A percentile compares a stretch with the other conserved stretches of the same genome.
phyloP scores from a whole-genome alignment of 2,888 invertebrate genomes.

The Alitta virens region DNA sequence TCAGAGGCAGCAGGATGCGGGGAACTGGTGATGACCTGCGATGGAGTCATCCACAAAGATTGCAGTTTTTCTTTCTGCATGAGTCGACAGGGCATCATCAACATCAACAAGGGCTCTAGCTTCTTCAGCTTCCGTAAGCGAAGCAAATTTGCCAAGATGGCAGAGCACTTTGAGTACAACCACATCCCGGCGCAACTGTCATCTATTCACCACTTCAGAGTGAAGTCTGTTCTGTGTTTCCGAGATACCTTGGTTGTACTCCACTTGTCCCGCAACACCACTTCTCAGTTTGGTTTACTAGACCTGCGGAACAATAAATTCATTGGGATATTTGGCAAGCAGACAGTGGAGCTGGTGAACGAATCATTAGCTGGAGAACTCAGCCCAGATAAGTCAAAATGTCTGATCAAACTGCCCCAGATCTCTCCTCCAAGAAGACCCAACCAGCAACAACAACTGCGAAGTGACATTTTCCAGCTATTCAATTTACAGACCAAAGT shows the following conservation, averaged over 20 bases:
- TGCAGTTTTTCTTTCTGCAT: conserved; percentile 55
- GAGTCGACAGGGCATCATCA: conserved; percentile 53
- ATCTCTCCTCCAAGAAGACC: conserved; percentile 1
- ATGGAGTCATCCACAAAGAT: conserved; percentile 52
- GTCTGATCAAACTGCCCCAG: conserved; percentile 47
- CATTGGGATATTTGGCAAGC: conserved; percentile 53
- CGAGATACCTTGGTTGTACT: conserved; percentile 50
- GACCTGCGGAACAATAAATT: conserved; percentile 53
- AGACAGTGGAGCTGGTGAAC: conserved; percentile 50
- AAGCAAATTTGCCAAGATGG: conserved; percentile 56
- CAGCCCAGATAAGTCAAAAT: conserved; percentile 50
- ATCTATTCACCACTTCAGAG: conserved; percentile 56
- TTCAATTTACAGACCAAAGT: conserved; percentile 45
- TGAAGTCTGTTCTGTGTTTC: conserved; percentile 53
- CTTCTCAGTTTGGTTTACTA: conserved; percentile 54
- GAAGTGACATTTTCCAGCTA: conserved; percentile 43
- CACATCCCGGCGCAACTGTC: conserved; percentile 57
- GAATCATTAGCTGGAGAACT: conserved; percentile 50
- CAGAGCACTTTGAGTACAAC: conserved; percentile 58
- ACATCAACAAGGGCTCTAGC: conserved; percentile 50
- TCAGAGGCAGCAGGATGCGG: conserved; percentile 53
- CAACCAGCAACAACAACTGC: not conserved
- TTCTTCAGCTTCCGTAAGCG: conserved; percentile 53
- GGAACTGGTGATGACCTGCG: conserved; percentile 50
- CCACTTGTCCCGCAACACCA: conserved; percentile 51